A percentile compares a stretch with the other conserved stretches of the same genome.
phyloP scores from a whole-genome alignment of 1,140 invertebrate genomes.

The Phthorimaea operculella region DNA sequence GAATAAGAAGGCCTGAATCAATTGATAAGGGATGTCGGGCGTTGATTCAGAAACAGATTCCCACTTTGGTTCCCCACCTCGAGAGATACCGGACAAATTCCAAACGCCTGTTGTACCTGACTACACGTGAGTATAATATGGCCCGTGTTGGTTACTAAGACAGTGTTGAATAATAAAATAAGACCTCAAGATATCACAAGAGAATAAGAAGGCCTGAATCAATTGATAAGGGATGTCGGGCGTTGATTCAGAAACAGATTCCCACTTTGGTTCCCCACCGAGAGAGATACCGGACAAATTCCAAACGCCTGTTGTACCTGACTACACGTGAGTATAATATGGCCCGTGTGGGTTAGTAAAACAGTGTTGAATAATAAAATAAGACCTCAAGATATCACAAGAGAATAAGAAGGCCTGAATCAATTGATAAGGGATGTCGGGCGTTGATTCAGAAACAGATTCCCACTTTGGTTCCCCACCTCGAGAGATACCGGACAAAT shows the following conservation, averaged over 20 bases:
- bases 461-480: constrained; percentile 48
- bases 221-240: constrained; percentile 46
- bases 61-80: constrained; percentile 43
- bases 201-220: too few relatives aligned
- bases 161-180: too few relatives aligned
- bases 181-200: too few relatives aligned
- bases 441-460: constrained; percentile 46
- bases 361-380: too few relatives aligned
- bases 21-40: constrained; percentile 41
- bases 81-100: constrained; percentile 36
- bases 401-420: too few relatives aligned
- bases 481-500: constrained; percentile 31
- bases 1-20: too few relatives aligned
- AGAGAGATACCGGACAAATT: constrained; percentile 36
- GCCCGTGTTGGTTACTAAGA: too few relatives aligned
- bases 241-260: constrained; percentile 47
- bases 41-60: constrained; percentile 51
- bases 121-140: constrained; percentile 42
- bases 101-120: constrained; percentile 39
- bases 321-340: constrained; percentile 46
- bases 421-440: constrained; percentile 46
- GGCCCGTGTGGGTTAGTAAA: too few relatives aligned
- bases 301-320: constrained; percentile 36
- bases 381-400: too few relatives aligned
- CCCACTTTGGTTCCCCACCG: constrained; percentile 45